These are phyloP conservation scores for Lophotriccus pileatus DNA, from an alignment of 2,797 vertebrate genomes.

Conservation along the genomic window DNA sequence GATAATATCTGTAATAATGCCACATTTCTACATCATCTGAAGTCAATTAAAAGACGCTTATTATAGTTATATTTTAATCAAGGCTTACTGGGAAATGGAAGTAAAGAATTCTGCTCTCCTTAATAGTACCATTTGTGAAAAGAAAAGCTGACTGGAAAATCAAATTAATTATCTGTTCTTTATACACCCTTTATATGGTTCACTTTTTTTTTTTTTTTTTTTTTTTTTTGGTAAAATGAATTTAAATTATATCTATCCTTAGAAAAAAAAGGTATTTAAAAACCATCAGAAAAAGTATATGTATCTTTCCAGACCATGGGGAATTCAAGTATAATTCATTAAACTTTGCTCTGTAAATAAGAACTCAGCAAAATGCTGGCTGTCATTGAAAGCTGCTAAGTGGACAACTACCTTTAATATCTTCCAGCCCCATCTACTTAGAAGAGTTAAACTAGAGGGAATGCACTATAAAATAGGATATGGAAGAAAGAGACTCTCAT, in stretches of 20 bases:
- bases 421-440: neutral
- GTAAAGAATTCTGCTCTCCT: neutral
- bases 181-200: neutral
- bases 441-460: neutral
- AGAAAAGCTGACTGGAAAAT: conserved; percentile 39
- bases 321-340: neutral
- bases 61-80: conserved; percentile 42
- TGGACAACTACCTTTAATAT: neutral
- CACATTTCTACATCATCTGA: neutral
- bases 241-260: neutral
- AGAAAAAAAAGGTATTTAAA: neutral
- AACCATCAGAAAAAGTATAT: neutral
- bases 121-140: conserved; percentile 18
- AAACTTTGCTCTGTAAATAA: neutral
- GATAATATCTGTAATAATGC: conserved; percentile 17
- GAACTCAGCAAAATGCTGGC: neutral
- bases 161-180: conserved; percentile 17
- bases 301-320: neutral
- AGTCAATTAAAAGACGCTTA: conserved; percentile 6
- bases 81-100: neutral
- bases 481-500: neutral
- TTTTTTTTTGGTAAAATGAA: neutral
- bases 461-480: neutral
- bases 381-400: neutral
- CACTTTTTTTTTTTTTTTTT: neutral